phyloP scores from a whole-genome alignment of 2,113 vertebrate genomes.

The Ptychochromis oligacanthus region DNA sequence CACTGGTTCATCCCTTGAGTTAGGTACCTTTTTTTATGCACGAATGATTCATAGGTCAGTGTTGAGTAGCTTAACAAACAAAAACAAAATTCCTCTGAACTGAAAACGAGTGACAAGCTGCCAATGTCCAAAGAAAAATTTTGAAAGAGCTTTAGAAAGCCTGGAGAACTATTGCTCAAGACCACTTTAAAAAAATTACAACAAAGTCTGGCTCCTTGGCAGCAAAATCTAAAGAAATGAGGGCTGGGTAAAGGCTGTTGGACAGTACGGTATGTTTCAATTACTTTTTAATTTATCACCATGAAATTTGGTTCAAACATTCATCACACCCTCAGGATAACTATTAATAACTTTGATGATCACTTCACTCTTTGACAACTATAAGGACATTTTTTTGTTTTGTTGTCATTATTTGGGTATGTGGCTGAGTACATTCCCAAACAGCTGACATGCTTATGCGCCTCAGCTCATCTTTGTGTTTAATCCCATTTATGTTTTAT shows the following conservation, averaged over 20 bases:
- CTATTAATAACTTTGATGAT: neutral
- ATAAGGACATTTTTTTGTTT: neutral
- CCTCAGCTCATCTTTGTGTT: neutral
- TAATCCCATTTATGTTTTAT: neutral
- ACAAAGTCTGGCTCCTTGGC: neutral
- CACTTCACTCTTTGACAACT: neutral
- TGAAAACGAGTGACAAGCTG: neutral
- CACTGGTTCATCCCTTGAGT: neutral
- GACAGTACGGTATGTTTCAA: neutral
- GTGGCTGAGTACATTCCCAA: neutral
- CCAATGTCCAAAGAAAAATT: too few species aligned
- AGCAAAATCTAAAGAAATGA: neutral
- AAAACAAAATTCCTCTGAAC: neutral
- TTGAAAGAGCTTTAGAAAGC: neutral
- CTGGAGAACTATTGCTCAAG: neutral
- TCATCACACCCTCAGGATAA: neutral
- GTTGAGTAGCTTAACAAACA: neutral
- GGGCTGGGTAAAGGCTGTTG: neutral
- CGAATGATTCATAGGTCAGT: neutral
- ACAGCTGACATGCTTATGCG: neutral
- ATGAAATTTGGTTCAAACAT: neutral
- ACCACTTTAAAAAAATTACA: neutral
- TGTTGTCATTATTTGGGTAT: too few species aligned
- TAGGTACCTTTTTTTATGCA: neutral
- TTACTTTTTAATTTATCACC: neutral